A percentile compares a stretch with the other conserved stretches of the same genome.
phyloP scores from a whole-genome alignment of 2,888 invertebrate species.

The Mactromeris polynyma region DNA sequence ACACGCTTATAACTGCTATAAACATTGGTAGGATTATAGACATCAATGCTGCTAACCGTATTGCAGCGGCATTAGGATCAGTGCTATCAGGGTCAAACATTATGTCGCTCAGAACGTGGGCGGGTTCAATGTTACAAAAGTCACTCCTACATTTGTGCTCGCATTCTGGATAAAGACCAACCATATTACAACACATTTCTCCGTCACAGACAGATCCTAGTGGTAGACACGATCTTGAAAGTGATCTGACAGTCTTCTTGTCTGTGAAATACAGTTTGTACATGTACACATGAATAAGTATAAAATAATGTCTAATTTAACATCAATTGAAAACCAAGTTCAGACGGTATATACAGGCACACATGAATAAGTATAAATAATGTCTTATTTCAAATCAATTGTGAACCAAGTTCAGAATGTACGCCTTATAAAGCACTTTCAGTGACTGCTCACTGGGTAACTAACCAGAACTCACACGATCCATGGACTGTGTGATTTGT shows the following conservation, averaged over 20 bases:
- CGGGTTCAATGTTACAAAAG: constrained; percentile 40
- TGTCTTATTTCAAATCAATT: too few relatives aligned
- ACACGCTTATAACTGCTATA: not conserved
- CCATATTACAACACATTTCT: constrained; percentile 35
- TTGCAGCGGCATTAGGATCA: not conserved
- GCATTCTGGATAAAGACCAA: constrained; percentile 43
- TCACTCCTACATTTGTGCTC: constrained; percentile 48
- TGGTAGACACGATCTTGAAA: constrained; percentile 36
- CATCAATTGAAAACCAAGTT: too few relatives aligned
- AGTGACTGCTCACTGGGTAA: too few relatives aligned
- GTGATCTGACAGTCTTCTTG: constrained; percentile 38
- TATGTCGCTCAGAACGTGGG: not conserved
- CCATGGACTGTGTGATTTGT: too few relatives aligned
- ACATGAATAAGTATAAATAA: too few relatives aligned
- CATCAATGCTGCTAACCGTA: not conserved
- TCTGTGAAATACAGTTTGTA: constrained; percentile 44
- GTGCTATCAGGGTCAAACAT: not conserved
- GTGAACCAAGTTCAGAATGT: too few relatives aligned
- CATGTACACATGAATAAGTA: too few relatives aligned
- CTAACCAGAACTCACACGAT: too few relatives aligned
- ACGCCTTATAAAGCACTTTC: too few relatives aligned
- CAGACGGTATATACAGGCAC: too few relatives aligned
- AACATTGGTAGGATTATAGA: not conserved
- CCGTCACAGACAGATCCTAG: constrained; percentile 34
- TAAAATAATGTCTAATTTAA: too few relatives aligned